Percentiles rank a stretch among this genome's conserved stretches.
These are phyloP conservation scores for Paracentrotus lividus DNA, from an alignment of 53 echinoderm and acorn worm species.

Conservation along the genomic window DNA sequence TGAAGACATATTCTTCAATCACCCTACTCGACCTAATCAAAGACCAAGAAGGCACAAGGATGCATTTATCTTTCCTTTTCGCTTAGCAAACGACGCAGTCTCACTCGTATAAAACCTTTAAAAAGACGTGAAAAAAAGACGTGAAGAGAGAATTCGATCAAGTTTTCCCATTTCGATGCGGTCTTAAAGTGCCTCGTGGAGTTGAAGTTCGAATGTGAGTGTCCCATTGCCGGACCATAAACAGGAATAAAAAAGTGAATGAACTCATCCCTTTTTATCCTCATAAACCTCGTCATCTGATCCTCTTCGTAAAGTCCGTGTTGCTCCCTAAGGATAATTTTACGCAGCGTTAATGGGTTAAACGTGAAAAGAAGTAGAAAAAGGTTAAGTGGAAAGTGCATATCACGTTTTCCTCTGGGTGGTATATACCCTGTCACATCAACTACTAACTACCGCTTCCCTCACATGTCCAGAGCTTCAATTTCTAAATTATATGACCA, in stretches of 20 bases:
- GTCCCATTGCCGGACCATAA: neutral
- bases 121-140: neutral
- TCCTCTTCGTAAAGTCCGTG: neutral
- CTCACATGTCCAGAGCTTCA: too few relatives aligned
- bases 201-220: slow-evolving; percentile 4
- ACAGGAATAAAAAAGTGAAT: neutral
- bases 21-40: too few relatives aligned
- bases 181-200: neutral
- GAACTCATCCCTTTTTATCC: neutral
- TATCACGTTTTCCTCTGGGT: neutral
- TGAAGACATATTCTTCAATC: too few relatives aligned
- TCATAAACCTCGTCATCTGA: slow-evolving; percentile 22
- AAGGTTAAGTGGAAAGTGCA: neutral
- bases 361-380: neutral
- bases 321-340: slow-evolving; percentile 3
- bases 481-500: too few relatives aligned
- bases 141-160: neutral
- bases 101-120: neutral
- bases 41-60: neutral
- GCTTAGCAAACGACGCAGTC: slow-evolving; percentile 1
- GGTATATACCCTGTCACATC: too few relatives aligned
- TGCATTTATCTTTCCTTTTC: neutral
- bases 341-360: slow-evolving; percentile 10
- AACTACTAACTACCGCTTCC: too few relatives aligned
- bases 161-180: neutral